These are phyloP conservation scores for Nomada lathburiana DNA, from an alignment of 2,888 invertebrate genomes.

Conservation along the genomic window DNA sequence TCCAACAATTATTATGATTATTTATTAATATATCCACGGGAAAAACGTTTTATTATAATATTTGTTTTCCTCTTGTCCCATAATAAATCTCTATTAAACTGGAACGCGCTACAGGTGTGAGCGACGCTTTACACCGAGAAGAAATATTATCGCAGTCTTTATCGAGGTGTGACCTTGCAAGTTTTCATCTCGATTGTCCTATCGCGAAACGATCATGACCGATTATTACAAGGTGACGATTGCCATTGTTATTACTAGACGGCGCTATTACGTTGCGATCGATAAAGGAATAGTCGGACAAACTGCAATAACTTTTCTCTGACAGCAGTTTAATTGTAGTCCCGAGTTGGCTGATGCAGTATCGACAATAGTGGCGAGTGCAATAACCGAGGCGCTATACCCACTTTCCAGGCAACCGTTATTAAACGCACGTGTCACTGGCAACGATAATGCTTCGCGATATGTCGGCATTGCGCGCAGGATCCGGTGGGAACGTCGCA, in stretches of 20 bases:
- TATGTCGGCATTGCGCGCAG: constrained; percentile 43
- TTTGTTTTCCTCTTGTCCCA: no score
- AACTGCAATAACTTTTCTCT: constrained; percentile 30
- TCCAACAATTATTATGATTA: no score
- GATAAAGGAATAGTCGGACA: constrained; percentile 5
- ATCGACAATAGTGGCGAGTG: constrained; percentile 50
- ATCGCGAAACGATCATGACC: not conserved
- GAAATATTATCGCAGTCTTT: not conserved
- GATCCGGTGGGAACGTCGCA: constrained; percentile 43
- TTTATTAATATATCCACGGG: no score
- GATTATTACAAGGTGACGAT: not conserved
- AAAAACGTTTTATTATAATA: no score
- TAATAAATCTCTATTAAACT: no score
- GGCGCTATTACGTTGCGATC: not conserved
- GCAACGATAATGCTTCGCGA: constrained; percentile 55
- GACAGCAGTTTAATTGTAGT: constrained; percentile 28
- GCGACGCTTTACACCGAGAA: no score
- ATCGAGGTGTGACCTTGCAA: not conserved
- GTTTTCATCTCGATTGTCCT: not conserved
- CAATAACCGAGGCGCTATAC: constrained; percentile 55
- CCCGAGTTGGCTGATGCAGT: constrained; percentile 10
- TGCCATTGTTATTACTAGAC: not conserved
- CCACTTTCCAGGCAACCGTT: constrained; percentile 51
- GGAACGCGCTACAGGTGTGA: no score
- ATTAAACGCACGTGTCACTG: constrained; percentile 69